Conservation (phyloP, 2,797 vertebrate genomes). For the Aulostomus chinensis region DNA sequence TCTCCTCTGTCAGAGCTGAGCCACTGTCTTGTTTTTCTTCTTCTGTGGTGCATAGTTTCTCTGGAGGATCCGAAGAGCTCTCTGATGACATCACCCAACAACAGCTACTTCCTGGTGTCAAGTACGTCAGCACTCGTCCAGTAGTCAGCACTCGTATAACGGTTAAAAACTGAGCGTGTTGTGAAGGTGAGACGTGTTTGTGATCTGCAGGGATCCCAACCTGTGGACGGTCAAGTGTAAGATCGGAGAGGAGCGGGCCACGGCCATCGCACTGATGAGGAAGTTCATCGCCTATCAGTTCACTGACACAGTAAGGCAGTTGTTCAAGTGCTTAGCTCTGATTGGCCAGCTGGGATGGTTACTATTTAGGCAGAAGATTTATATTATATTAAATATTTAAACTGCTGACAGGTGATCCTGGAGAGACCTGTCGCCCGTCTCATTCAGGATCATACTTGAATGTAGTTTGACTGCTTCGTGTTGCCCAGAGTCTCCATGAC, state of each 20-base stretch:
- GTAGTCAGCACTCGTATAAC: not conserved
- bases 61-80: conserved; percentile 91
- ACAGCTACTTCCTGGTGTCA: conserved; percentile 94
- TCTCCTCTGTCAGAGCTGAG: too few species aligned
- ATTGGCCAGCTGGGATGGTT: not conserved
- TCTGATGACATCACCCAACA: conserved; percentile 97
- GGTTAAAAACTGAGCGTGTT: rapidly evolving
- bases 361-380: too few species aligned
- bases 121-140: conserved; percentile 78
- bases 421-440: too few species aligned
- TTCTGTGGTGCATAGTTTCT: conserved; percentile 75
- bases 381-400: too few species aligned
- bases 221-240: conserved; percentile 97
- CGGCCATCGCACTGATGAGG: conserved; percentile 92
- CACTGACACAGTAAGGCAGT: conserved; percentile 87
- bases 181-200: not conserved
- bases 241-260: conserved; percentile 94
- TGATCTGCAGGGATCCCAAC: conserved; percentile 87
- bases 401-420: too few species aligned
- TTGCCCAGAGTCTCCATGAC: too few species aligned
- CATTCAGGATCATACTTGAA: too few species aligned
- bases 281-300: conserved; percentile 99
- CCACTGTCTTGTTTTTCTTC: conserved; percentile 12
- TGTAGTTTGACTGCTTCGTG: too few species aligned
- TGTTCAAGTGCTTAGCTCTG: not conserved